A percentile compares a stretch with the other conserved stretches of the same genome.
These are phyloP conservation scores for Pipra filicauda DNA, from an alignment of 2,113 vertebrate species.

Conservation along the genomic window DNA sequence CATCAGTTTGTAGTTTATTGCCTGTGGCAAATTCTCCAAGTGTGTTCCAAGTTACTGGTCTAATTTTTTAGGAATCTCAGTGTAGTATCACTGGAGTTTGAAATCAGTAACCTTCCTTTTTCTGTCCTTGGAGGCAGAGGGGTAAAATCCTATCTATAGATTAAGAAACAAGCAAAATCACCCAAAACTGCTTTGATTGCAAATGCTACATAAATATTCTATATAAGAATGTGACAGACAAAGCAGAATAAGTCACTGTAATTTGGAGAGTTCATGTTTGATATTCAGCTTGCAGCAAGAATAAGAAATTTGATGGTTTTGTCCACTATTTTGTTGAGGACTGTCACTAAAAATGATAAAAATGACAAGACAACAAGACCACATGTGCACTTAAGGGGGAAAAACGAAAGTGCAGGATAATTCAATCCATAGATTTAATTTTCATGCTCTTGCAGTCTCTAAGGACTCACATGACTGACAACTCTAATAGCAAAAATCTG, in stretches of 20 bases:
- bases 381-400: neutral
- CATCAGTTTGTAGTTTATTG: neutral
- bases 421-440: conserved; percentile 15
- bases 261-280: neutral
- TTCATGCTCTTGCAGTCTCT: neutral
- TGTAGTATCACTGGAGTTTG: neutral
- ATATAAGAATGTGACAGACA: neutral
- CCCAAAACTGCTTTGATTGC: neutral
- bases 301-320: neutral
- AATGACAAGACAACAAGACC: conserved; percentile 14
- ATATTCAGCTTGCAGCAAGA: neutral
- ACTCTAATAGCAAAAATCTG: conserved; percentile 51
- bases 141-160: neutral
- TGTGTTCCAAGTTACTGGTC: neutral
- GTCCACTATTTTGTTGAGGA: neutral
- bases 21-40: neutral
- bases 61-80: neutral
- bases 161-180: neutral
- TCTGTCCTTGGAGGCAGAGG: neutral
- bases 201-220: neutral
- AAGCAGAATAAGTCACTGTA: neutral
- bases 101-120: neutral
- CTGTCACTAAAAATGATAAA: conserved; percentile 6
- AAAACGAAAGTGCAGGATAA: neutral
- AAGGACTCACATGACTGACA: conserved; percentile 26